These are phyloP conservation scores for Acanthaster planci DNA, from an alignment of 35 echinoderm and acorn worm genomes.

Conservation along the genomic window DNA sequence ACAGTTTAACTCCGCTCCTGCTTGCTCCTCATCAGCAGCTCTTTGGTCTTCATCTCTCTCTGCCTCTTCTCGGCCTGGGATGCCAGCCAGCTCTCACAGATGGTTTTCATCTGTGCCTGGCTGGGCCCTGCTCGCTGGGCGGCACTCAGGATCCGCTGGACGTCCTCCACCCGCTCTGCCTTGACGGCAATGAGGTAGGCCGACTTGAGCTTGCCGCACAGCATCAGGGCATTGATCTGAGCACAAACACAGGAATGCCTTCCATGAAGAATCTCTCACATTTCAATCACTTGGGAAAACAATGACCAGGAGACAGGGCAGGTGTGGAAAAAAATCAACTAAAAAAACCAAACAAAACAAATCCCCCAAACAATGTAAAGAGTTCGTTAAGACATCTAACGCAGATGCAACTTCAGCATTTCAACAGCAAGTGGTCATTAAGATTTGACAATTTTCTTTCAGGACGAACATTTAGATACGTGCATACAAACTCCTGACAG, in stretches of 20 bases:
- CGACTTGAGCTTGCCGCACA: slow-evolving; percentile 84
- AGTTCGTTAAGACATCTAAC: too few relatives aligned
- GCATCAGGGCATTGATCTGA: slow-evolving; percentile 92
- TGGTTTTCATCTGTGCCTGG: slow-evolving; percentile 72
- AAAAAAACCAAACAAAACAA: too few relatives aligned
- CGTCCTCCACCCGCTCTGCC: slow-evolving; percentile 75
- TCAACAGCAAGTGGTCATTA: too few relatives aligned
- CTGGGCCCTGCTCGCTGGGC: slow-evolving; percentile 63
- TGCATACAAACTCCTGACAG: too few relatives aligned
- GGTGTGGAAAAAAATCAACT: too few relatives aligned
- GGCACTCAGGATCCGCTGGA: slow-evolving; percentile 70
- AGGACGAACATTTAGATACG: too few relatives aligned
- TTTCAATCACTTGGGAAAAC: too few relatives aligned
- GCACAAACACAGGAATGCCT: slow-evolving; percentile 25
- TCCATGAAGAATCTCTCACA: too few relatives aligned
- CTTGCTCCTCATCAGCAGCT: slow-evolving; percentile 36
- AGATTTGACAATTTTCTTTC: too few relatives aligned
- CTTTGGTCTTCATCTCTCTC: slow-evolving; percentile 47
- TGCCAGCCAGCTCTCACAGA: slow-evolving; percentile 90
- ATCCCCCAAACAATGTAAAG: too few relatives aligned
- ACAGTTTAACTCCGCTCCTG: slow-evolving; percentile 10
- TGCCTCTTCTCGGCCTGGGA: slow-evolving; percentile 57
- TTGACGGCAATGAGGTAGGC: slow-evolving; percentile 95
- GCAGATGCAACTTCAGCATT: too few relatives aligned
- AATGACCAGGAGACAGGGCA: too few relatives aligned